phyloP scores from a whole-genome alignment of 2,113 vertebrate species.

The Syngnathus floridae region DNA sequence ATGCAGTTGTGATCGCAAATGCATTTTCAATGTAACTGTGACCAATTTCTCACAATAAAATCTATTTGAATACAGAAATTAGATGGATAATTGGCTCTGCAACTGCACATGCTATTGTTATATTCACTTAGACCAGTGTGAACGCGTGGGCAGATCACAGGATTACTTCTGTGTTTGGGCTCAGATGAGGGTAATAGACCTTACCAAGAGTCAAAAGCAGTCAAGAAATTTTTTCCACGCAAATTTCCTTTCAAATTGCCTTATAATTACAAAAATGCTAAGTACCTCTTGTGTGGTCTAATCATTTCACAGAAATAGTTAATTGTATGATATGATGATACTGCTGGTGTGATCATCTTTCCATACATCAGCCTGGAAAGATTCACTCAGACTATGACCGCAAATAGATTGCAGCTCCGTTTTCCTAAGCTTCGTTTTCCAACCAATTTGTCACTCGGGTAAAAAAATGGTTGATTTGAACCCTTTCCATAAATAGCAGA shows the following conservation, averaged over 20 bases:
- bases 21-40: background rate
- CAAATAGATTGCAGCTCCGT: constrained; percentile 24
- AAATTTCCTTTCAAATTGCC: constrained; percentile 3
- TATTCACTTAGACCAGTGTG: background rate
- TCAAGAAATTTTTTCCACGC: background rate
- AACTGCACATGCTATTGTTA: background rate
- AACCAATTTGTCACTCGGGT: constrained; percentile 26
- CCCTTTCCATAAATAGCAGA: constrained; percentile 29
- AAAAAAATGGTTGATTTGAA: constrained; percentile 39
- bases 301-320: constrained; percentile 8
- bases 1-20: background rate
- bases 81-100: background rate
- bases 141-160: background rate
- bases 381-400: constrained; percentile 36
- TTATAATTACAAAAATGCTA: background rate
- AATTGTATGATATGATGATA: background rate
- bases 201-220: background rate
- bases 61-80: background rate
- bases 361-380: constrained; percentile 15
- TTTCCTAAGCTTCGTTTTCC: constrained; percentile 34
- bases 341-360: background rate
- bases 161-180: background rate
- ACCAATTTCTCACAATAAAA: background rate
- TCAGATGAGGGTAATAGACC: background rate
- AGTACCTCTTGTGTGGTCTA: background rate